phyloP scores from a whole-genome alignment of 2,888 invertebrate species.

The Micoletzkya japonica region DNA sequence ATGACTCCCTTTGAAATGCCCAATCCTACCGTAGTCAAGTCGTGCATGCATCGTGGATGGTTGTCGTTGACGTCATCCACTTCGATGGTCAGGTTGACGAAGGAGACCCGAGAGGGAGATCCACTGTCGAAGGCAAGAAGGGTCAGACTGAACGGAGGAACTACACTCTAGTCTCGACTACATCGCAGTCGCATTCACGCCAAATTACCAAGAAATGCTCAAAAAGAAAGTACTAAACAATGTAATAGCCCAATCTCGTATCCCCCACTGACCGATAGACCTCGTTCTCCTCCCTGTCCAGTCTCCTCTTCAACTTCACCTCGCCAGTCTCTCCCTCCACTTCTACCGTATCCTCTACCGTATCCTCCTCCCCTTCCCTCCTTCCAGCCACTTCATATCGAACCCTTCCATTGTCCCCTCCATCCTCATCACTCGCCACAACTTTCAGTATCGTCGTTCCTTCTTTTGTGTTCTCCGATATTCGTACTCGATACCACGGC shows the following conservation, averaged over 20 bases:
- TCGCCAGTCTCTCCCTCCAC: slow-evolving; percentile 40
- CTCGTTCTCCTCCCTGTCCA: slow-evolving; percentile 83
- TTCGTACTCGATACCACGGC: slow-evolving; percentile 45
- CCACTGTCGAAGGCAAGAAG: slow-evolving; percentile 54
- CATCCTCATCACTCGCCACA: slow-evolving; percentile 54
- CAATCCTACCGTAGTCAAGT: slow-evolving; percentile 29
- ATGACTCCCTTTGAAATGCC: not conserved
- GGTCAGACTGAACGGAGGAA: slow-evolving; percentile 33
- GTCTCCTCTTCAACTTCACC: slow-evolving; percentile 77
- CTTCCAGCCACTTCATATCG: slow-evolving; percentile 35
- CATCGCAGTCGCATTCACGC: not conserved
- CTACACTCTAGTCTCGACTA: not conserved
- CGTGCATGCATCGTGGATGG: slow-evolving; percentile 60
- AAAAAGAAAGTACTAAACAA: no score
- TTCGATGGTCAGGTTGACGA: slow-evolving; percentile 44
- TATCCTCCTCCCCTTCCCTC: no score
- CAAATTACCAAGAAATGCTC: no score
- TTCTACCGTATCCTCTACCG: slow-evolving; percentile 69
- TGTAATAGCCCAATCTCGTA: no score
- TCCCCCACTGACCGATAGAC: slow-evolving; percentile 78
- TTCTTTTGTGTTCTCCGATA: slow-evolving; percentile 44
- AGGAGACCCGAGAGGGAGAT: slow-evolving; percentile 40
- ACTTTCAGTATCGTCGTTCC: slow-evolving; percentile 49
- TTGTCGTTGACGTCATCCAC: slow-evolving; percentile 66
- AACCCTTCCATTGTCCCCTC: slow-evolving; percentile 54